These are phyloP conservation scores for Phyllostomus discolor DNA, from an alignment of 2,113 vertebrate genomes.

Conservation along the genomic window DNA sequence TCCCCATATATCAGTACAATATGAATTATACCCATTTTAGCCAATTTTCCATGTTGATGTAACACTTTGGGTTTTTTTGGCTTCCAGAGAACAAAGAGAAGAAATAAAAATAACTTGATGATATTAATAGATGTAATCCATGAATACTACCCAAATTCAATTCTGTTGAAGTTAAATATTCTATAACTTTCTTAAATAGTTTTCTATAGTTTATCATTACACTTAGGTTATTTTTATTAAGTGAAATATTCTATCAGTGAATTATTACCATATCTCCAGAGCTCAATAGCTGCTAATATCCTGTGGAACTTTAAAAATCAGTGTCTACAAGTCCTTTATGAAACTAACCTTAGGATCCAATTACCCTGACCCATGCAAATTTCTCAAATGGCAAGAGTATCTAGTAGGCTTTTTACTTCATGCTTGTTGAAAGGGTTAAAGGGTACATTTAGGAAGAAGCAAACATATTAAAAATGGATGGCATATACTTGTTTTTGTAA, in stretches of 20 bases:
- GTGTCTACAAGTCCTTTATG: not conserved
- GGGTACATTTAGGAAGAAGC: not conserved
- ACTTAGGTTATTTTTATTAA: not conserved
- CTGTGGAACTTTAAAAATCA: not conserved
- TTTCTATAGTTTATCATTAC: not conserved
- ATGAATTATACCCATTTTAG: not conserved
- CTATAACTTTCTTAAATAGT: not conserved
- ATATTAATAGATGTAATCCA: not conserved
- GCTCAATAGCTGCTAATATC: not conserved
- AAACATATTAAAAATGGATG: not conserved
- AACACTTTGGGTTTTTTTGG: not conserved
- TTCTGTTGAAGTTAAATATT: not conserved
- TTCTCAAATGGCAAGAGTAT: not conserved
- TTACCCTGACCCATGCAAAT: not conserved
- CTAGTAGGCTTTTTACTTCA: not conserved
- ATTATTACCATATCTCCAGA: not conserved
- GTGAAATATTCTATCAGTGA: not conserved
- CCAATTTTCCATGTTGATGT: not conserved
- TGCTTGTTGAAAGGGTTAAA: not conserved
- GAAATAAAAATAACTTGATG: not conserved
- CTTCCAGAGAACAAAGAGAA: not conserved
- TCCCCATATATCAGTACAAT: not conserved
- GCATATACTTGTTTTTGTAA: not conserved
- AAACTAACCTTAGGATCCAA: not conserved
- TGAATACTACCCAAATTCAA: not conserved